Conservation (phyloP, 2,888 invertebrate genomes). For the Heliconius hortense region DNA sequence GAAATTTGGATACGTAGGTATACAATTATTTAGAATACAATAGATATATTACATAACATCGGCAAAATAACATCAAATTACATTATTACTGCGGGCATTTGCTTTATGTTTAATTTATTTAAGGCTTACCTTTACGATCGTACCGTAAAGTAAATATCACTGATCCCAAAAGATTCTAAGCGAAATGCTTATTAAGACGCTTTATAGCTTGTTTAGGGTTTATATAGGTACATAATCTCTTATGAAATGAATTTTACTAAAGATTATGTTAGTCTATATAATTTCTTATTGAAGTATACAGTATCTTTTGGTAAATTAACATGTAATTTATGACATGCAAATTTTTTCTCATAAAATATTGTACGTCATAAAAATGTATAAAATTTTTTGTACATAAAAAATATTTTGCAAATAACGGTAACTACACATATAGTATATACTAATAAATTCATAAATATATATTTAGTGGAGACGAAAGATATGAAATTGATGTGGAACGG, state of each 20-base stretch:
- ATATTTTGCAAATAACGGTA: no score
- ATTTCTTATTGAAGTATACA: background rate
- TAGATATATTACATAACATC: background rate
- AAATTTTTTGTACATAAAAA: no score
- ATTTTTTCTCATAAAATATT: background rate
- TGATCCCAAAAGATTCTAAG: constrained; percentile 59
- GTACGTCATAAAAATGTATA: no score
- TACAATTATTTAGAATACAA: background rate
- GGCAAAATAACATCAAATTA: background rate
- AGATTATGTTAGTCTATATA: constrained; percentile 24
- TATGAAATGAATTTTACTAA: constrained; percentile 56
- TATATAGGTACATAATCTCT: constrained; percentile 43
- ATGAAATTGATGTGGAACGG: no score
- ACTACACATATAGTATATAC: no score
- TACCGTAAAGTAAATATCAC: constrained; percentile 67
- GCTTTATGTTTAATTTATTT: constrained; percentile 20
- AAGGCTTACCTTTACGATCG: constrained; percentile 54
- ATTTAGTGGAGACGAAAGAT: no score
- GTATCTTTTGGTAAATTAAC: background rate
- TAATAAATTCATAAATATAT: no score
- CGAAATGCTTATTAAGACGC: constrained; percentile 64
- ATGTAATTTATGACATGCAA: background rate
- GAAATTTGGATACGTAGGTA: background rate
- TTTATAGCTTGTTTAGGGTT: constrained; percentile 63
- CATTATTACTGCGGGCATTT: constrained; percentile 5